Evolutionary conservation across 2,888 invertebrate species (phyloP), one percentile per base, ranked within the genome.

Genomic region (Tethea ocularis): DNA sequence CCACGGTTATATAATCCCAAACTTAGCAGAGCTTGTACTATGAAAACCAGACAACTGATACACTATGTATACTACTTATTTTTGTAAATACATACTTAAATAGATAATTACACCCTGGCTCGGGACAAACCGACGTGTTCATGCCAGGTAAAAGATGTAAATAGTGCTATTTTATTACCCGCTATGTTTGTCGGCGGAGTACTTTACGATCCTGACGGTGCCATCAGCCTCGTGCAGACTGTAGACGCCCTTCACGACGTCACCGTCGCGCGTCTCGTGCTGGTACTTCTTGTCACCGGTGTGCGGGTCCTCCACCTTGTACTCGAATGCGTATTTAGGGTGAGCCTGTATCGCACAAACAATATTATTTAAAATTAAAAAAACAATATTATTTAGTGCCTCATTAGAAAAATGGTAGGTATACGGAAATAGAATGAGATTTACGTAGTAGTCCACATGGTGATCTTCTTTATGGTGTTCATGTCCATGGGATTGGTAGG

Each of bases 181-280:
- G 55, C 75, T 71, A 60, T 83, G 78, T 52, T 82, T 78, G 66
- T 84, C 82, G 33, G 77, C 75, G 51, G 75, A 71, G 68, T 85
- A 85, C 59, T 83, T 70, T 3, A 83, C 83, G 8, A 73, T 67
- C 60, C 84, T 73, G 63, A 89, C 78, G 71, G 92, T 89, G 63
- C 94, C 94, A 61, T 91, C 91, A 36, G 94, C 89, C 71, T 94
- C 91, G 68, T 91, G 89, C 57, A 94, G 82, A 33, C 88, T 86
- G 80, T 95, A 95, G 74, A 93, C 73, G 46, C 95, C 95, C 77
- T 93, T 89, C 57, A 94, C 94, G 29, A 86, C 89, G 71, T 94
- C 91, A 2, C 94, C 95, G 78, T 93, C 91, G 59, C 89, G 85
- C 64, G 85, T 82, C 77, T 94, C 93, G 52, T 87, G 80, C 77